These are phyloP conservation scores for Drosophila insularis DNA, from an alignment of 1,140 invertebrate species.

Conservation along the genomic window DNA sequence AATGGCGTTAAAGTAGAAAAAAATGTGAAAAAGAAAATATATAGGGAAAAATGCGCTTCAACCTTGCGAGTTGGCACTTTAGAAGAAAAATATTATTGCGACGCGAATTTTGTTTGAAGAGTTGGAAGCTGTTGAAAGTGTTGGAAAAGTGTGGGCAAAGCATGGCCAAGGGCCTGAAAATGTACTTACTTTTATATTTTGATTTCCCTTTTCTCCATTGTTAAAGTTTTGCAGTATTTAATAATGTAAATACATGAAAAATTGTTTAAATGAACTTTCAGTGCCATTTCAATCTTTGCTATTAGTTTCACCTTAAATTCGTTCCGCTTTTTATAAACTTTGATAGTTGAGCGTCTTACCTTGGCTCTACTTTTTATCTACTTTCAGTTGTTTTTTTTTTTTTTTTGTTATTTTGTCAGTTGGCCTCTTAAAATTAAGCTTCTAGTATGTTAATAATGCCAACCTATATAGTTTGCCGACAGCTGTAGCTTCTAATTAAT, in stretches of 20 bases:
- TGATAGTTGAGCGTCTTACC: background rate
- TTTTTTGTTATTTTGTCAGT: background rate
- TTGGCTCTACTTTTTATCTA: background rate
- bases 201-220: no score
- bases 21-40: constrained; percentile 17
- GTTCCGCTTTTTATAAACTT: background rate
- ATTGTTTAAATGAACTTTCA: no score
- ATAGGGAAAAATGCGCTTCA: constrained; percentile 40
- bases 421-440: constrained; percentile 19
- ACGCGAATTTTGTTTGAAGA: constrained; percentile 8
- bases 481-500: constrained; percentile 62
- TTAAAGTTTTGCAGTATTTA: no score
- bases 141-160: background rate
- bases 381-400: background rate
- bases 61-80: constrained; percentile 35
- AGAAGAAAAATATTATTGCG: constrained; percentile 25
- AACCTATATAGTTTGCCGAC: constrained; percentile 48
- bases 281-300: background rate
- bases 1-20: constrained; percentile 56
- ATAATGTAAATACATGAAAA: no score
- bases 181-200: background rate
- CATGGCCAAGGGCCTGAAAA: background rate
- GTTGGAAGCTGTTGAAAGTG: background rate
- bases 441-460: constrained; percentile 35
- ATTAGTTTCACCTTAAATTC: background rate